Conservation (phyloP, 2,797 vertebrate genomes). For the Scyliorhinus canicula region DNA sequence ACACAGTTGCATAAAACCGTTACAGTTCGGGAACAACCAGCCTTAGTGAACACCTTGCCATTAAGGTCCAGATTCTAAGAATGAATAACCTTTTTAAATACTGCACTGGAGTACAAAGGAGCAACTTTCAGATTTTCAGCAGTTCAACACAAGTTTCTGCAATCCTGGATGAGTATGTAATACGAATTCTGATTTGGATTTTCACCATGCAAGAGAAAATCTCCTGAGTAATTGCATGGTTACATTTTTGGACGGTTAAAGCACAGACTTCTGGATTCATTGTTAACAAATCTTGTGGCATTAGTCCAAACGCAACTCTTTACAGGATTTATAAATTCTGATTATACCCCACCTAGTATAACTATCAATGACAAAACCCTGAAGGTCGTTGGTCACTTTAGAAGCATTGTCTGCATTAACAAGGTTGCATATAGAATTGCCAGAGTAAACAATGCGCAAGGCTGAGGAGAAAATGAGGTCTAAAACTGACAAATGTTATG, state of each 20-base stretch:
- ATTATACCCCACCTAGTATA: too few species aligned
- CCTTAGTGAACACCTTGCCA: not conserved
- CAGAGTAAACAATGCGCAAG: too few species aligned
- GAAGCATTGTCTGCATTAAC: too few species aligned
- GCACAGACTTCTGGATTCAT: not conserved
- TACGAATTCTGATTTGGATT: not conserved
- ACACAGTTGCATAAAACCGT: not conserved
- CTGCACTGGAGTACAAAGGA: not conserved
- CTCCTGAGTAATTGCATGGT: not conserved
- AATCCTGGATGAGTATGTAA: not conserved
- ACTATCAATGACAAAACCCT: too few species aligned
- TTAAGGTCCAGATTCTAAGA: not conserved
- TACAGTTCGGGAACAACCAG: not conserved
- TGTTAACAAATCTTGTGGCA: not conserved
- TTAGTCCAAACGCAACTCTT: not conserved
- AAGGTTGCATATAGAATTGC: too few species aligned
- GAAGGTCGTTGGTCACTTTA: too few species aligned
- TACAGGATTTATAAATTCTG: too few species aligned
- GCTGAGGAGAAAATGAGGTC: too few species aligned
- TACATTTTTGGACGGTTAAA: too few species aligned
- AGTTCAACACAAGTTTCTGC: not conserved
- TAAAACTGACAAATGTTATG: too few species aligned
- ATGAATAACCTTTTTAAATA: not conserved
- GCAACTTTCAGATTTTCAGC: not conserved
- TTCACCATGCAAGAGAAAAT: not conserved